Evolutionary conservation across 2,113 vertebrate genomes (phyloP).

Genomic region (Nymphicus hollandicus): DNA sequence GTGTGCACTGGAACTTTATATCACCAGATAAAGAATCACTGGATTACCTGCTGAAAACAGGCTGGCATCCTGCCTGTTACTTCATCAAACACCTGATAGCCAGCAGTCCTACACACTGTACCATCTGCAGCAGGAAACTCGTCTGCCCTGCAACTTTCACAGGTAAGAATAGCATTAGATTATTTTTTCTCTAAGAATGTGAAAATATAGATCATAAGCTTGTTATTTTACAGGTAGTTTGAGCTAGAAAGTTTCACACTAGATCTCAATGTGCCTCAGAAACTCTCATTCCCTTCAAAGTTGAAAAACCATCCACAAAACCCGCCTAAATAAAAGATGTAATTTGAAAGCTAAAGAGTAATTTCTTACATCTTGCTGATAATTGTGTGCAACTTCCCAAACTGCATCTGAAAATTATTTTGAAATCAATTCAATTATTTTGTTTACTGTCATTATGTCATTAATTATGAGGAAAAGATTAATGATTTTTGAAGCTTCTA

Average conservation of each 20-base stretch:
- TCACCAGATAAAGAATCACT: not conserved
- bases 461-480: not conserved
- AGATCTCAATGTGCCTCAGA: not conserved
- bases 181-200: not conserved
- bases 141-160: not conserved
- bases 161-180: too few relatives aligned
- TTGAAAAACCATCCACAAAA: not conserved
- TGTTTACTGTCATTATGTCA: not conserved
- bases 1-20: not conserved
- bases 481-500: not conserved
- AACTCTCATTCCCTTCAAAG: not conserved
- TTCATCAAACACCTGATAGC: not conserved
- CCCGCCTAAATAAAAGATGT: not conserved
- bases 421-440: not conserved
- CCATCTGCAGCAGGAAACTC: too few relatives aligned
- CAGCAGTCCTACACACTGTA: accelerated
- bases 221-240: not conserved
- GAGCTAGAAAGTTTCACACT: not conserved
- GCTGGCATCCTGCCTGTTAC: not conserved
- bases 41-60: not conserved
- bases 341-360: not conserved
- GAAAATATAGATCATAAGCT: not conserved
- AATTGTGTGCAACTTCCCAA: not conserved
- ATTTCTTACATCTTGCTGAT: not conserved
- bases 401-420: not conserved